Evolutionary conservation across 2,888 invertebrate species (phyloP), one percentile per base, ranked within the genome.

Genomic region (Danaus chrysippus): DNA sequence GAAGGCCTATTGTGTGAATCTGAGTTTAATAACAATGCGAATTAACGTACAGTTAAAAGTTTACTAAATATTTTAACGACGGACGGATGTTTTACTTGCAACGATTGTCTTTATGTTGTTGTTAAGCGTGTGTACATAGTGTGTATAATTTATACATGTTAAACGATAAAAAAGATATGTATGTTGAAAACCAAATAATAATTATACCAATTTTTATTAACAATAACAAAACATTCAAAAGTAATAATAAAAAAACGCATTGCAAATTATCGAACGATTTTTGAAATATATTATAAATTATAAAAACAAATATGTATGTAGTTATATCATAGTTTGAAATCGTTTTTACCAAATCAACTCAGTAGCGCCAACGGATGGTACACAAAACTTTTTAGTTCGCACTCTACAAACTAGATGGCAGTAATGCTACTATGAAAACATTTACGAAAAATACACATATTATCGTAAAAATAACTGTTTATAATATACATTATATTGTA

Each of bases 401-500:
- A 23, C 54, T 8, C 12, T 44, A 13, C 54, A 0, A 46, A 56
- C 75, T 68, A 85, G 85, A 81, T 84, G 85, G 81, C 82, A 70
- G 0, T 64, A 73, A 49, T 10, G 17, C 17, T 1, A 17, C 17
- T 49, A 11, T 15, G 10, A 15, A 17, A 17, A 49, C n/a, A 17
- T 10, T n/a, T n/a, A n/a, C n/a, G 3, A 10, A 49, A 17, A 3
- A 11, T 49, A 17, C 12, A 15, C 46, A 6, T 5, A 15, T 8
- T 10, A 3, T 6, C 6, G 23, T 8, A 1, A 34, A 34, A 34
- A 34, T 34, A 3, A 34, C 6, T 34, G 8, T 34, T 34, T 34
- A 34, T 3, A 8, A 34, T 34, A 8, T 34, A 34, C 23, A 34
- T 34, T 34, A 34, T 34, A 34, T 34, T 34, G 23, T 34, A 34